Conservation (phyloP, 2,797 vertebrate species). For the Sylvia borin region DNA sequence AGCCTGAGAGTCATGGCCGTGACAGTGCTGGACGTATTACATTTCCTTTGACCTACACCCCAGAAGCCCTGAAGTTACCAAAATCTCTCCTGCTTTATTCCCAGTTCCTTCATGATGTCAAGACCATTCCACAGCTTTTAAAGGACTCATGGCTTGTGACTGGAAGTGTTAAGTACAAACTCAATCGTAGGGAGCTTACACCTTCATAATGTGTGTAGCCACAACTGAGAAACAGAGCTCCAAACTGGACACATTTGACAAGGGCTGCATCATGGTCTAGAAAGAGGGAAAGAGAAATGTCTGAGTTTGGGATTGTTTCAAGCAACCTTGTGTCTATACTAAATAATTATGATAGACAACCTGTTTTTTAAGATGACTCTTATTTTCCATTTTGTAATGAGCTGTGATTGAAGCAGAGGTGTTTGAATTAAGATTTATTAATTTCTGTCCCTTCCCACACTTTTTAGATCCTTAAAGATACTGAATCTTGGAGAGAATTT, state of each 20-base stretch:
- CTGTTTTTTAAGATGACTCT: not conserved
- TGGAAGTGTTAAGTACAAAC: not conserved
- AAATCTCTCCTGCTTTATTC: not conserved
- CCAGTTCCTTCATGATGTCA: not conserved
- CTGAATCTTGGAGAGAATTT: not conserved
- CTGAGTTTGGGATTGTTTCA: not conserved
- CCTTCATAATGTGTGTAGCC: rapidly evolving
- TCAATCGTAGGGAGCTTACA: not conserved
- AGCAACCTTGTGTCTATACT: not conserved
- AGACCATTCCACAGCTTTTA: not conserved
- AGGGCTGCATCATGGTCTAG: not conserved
- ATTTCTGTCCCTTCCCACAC: not conserved
- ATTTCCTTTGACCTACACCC: not conserved
- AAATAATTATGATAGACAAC: not conserved
- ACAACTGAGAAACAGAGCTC: not conserved
- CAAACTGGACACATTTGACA: not conserved
- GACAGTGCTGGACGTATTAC: rapidly evolving
- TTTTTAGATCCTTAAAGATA: not conserved
- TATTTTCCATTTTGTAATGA: not conserved
- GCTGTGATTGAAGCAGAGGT: not conserved
- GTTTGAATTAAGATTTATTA: not conserved
- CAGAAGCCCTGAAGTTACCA: not conserved
- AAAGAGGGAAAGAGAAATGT: not conserved
- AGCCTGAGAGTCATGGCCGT: rapidly evolving
- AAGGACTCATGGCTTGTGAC: not conserved